A percentile compares a stretch with the other conserved stretches of the same genome.
These are phyloP conservation scores for Sinopyrophorus schimmeli DNA, from an alignment of 2,888 invertebrate genomes.

Conservation along the genomic window DNA sequence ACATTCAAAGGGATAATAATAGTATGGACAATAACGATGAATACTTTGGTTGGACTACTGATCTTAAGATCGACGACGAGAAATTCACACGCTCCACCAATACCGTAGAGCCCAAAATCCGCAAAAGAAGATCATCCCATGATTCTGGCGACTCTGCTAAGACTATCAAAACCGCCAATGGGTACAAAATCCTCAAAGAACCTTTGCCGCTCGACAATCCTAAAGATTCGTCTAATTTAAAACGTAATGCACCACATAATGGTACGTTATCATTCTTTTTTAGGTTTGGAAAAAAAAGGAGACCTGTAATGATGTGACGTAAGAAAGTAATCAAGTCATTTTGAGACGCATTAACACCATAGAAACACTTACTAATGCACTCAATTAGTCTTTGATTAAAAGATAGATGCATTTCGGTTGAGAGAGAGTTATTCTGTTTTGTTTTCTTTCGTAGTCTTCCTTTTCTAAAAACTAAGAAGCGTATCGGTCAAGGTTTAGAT, in stretches of 20 bases:
- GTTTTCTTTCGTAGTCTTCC: too few relatives aligned
- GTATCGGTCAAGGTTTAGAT: too few relatives aligned
- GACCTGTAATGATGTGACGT: too few relatives aligned
- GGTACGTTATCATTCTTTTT: constrained; percentile 39
- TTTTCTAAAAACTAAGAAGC: too few relatives aligned
- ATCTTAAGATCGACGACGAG: constrained; percentile 49
- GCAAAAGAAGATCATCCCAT: constrained; percentile 39
- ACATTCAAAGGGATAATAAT: constrained; percentile 44
- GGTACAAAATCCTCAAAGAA: constrained; percentile 36
- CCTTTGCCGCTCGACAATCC: constrained; percentile 38
- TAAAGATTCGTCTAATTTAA: constrained; percentile 35
- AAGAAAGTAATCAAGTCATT: too few relatives aligned
- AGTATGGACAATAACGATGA: constrained; percentile 51
- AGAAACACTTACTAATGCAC: too few relatives aligned
- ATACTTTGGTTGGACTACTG: constrained; percentile 52
- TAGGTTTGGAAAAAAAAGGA: constrained; percentile 1
- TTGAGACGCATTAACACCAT: too few relatives aligned
- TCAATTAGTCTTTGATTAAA: too few relatives aligned
- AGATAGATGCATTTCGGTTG: too few relatives aligned
- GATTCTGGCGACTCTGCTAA: constrained; percentile 30
- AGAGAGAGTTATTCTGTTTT: too few relatives aligned
- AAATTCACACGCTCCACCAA: constrained; percentile 28
- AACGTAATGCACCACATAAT: constrained; percentile 37
- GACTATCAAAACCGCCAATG: constrained; percentile 33
- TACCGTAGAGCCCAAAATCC: constrained; percentile 31